Evolutionary conservation across 2,888 invertebrate genomes (phyloP), one percentile per base, ranked within the genome.

Genomic region (Cerceris rybyensis): DNA sequence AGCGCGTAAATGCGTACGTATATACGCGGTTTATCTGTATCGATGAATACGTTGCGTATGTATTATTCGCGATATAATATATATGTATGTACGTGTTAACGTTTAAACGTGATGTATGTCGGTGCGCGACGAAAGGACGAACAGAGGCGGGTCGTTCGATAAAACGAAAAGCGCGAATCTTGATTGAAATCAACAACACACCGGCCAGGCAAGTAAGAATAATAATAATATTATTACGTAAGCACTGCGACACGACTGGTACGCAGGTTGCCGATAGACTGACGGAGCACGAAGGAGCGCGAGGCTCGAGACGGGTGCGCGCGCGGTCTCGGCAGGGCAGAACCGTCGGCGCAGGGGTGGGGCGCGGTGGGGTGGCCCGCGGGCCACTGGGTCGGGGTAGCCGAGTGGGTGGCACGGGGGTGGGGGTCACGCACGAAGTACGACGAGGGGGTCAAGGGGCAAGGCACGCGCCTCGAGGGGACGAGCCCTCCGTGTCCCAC

Each of bases 201-300:
- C 77, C 81, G 81, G 70, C 61, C 73, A 76, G 78, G 72, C 79
- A 72, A 82, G 81, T 85, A 90, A 89, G 82, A 87, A 91, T 89
- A 91, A 91, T 89, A 90, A 90, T 86, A 83, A 87, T 86, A 75
- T 82, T 88, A 85, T 90, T 89, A 90, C 90, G 88, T 90, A 90
- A 91, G 89, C 88, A 87, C 91, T 89, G 90, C 92, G 91, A 92
- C 90, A 90, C 91, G 88, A 86, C 86, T 90, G 87, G 90, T 91
- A 87, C 91, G 92, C 92, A 91, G 91, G 92, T 92, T 92, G 91
- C 92, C 91, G 92, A 92, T 91, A 91, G 90, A 92, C 92, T 92
- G 91, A 91, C 89, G 83, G 85, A 78, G 78, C 76, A 75, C 73
- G 83, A 82, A 83, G 76, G 75, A 83, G 78, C 86, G 59, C 80